These are phyloP conservation scores for Dicerorhinus sumatrensis DNA, from an alignment of 2,113 vertebrate species.

Conservation along the genomic window DNA sequence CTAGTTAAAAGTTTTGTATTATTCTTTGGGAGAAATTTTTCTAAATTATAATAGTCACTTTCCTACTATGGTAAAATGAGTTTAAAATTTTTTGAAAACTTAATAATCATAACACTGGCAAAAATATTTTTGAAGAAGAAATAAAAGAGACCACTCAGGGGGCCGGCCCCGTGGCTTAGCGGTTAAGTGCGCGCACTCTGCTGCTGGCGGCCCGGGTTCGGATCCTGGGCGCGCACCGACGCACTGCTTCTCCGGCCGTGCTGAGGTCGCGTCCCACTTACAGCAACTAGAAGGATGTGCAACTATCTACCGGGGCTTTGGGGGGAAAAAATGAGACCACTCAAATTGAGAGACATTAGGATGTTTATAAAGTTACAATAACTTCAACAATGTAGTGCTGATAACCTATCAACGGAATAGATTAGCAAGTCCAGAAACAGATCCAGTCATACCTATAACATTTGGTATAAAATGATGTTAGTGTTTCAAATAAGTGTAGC, in stretches of 20 bases:
- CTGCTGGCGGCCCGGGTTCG: no score
- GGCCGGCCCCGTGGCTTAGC: no score
- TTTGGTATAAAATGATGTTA: background rate
- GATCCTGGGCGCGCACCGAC: no score
- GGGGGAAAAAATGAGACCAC: no score
- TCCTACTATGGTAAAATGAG: background rate
- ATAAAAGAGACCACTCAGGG: background rate
- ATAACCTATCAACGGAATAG: background rate
- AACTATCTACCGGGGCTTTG: no score
- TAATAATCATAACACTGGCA: background rate
- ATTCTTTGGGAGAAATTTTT: background rate
- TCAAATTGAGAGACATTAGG: background rate
- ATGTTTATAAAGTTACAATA: background rate
- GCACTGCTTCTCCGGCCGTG: no score
- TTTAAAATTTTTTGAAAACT: background rate
- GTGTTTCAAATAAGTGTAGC: background rate
- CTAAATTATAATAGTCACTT: background rate
- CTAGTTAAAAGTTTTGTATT: background rate
- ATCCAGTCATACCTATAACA: background rate
- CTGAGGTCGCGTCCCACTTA: no score
- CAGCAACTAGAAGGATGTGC: no score
- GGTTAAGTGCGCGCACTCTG: no score
- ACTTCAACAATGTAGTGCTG: background rate
- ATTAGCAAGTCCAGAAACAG: background rate
- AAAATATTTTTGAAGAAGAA: background rate